Evolutionary conservation across 2,888 invertebrate genomes (phyloP), one percentile per base, ranked within the genome.

Genomic region (Caenorhabditis panamensis): DNA sequence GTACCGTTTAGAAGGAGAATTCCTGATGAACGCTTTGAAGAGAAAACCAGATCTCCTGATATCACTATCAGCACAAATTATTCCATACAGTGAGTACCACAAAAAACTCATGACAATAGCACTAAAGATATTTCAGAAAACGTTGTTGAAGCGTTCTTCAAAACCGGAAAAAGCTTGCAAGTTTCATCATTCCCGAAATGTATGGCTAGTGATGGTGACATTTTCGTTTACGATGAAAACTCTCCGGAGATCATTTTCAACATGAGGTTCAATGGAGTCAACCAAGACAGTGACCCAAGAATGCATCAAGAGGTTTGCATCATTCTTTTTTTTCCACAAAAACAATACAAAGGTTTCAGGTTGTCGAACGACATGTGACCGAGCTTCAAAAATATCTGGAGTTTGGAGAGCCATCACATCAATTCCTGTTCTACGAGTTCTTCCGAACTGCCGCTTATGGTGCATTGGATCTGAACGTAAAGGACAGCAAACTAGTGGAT

Each of bases 251-350:
- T 88, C 16, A 80, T 81, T 6, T 77, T 89, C 80, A 82, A 84
- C 37, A 84, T 88, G 49, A 83, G 84, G 11, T 85, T 89, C 44
- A 86, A 83, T 6, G 81, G 75, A 13, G 82, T 88, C 28, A 73
- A 73, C 28, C 75, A 78, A 41, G 72, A 83, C 16, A 86, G 86
- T 62, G 83, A 84, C 20, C 84, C 84, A 0, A 56, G 66, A 6
- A 67, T 77, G 36, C 85, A 86, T 62, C 87, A 86, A 68, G 82
- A 72, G 66, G 84, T 84, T 47, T 47, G n/a, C 47, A 18, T 47
- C n/a, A 47, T 18, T 2, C 41, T 41, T 72, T 31, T 9, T 3
- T 36, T 24, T 31, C 44, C 26, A 36, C 20, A 36, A 36, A n/a
- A n/a, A 22, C 28, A 20, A 18, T 20, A 16, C 13, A 6, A 41